Conservation (phyloP, 2,113 vertebrate genomes). For the Gracilinanus agilis region DNA sequence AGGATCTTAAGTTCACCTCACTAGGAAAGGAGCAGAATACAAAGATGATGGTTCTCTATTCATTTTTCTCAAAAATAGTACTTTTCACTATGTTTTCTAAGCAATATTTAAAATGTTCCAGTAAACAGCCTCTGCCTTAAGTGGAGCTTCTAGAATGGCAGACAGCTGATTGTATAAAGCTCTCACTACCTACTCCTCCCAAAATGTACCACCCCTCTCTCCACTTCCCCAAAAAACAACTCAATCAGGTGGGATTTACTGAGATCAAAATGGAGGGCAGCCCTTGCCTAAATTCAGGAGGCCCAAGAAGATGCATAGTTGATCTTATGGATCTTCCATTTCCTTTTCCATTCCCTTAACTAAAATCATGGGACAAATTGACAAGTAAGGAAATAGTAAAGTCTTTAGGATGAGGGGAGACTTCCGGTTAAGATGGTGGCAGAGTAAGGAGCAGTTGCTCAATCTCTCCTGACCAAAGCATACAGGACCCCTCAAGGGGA, state of each 20-base stretch:
- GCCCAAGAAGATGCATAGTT: not conserved
- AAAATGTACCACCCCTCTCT: not conserved
- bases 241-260: not conserved
- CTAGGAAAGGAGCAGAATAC: not conserved
- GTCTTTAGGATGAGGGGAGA: too few species aligned
- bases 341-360: not conserved
- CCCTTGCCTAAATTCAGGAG: not conserved
- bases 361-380: not conserved
- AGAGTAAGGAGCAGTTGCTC: too few species aligned
- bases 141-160: not conserved
- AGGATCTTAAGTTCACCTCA: not conserved
- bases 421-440: too few species aligned
- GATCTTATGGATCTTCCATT: not conserved
- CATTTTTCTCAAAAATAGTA: not conserved
- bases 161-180: not conserved
- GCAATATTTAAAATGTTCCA: not conserved
- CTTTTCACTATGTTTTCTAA: not conserved
- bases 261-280: not conserved
- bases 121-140: not conserved
- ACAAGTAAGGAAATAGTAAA: not conserved
- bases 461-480: too few species aligned
- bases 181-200: not conserved
- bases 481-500: too few species aligned
- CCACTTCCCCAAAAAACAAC: not conserved
- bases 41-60: not conserved